Evolutionary conservation across 2,797 vertebrate genomes (phyloP).

Genomic region (Rhinella marina): DNA sequence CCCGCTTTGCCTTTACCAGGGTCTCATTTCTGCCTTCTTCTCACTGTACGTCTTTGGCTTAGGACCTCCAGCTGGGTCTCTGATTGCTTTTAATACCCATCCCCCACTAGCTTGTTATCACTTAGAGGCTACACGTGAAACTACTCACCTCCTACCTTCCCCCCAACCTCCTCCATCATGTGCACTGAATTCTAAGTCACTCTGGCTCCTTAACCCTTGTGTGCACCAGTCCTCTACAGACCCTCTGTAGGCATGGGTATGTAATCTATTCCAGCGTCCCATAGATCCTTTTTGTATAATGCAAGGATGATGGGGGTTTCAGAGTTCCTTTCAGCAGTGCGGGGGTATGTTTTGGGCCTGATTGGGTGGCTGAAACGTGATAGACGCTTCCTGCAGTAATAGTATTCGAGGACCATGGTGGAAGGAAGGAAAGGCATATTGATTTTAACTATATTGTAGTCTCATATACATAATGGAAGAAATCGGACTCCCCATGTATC

Average conservation of each 20-base stretch:
- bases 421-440: no score
- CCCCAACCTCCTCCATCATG: conserved; percentile 28
- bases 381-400: no score
- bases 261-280: not conserved
- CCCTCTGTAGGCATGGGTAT: not conserved
- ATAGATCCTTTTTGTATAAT: not conserved
- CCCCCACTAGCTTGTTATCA: conserved; percentile 56
- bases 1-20: conserved; percentile 13
- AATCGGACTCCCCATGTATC: no score
- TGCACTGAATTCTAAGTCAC: conserved; percentile 49
- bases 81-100: conserved; percentile 57
- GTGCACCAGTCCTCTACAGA: not conserved
- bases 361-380: no score
- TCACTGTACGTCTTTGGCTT: conserved; percentile 23
- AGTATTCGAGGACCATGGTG: no score
- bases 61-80: conserved; percentile 56
- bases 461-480: no score
- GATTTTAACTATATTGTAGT: no score
- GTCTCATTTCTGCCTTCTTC: not conserved
- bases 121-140: conserved; percentile 40
- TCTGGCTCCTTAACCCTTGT: conserved; percentile 31
- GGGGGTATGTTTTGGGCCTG: no score
- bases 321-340: no score
- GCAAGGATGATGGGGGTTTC: not conserved
- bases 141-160: conserved; percentile 52